A percentile compares a stretch with the other conserved stretches of the same genome.
These are phyloP conservation scores for Tolypeutes matacus DNA, from an alignment of 2,797 vertebrate genomes.

Conservation along the genomic window DNA sequence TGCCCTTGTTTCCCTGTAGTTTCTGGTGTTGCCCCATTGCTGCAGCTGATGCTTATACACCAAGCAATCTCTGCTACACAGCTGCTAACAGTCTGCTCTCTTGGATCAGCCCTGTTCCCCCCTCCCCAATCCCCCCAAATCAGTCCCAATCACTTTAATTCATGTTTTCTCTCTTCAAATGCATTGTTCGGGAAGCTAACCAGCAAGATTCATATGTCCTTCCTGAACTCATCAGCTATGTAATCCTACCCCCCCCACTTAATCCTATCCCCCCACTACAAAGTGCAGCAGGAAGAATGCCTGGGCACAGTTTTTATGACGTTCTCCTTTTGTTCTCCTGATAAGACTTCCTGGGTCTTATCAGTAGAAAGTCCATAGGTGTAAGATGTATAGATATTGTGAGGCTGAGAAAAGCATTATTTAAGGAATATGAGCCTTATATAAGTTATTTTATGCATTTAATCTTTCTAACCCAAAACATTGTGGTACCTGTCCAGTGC, in stretches of 20 bases:
- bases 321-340: background rate
- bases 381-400: background rate
- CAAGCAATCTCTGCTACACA: background rate
- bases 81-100: background rate
- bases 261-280: no score
- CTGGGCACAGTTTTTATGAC: background rate
- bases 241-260: background rate
- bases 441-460: background rate
- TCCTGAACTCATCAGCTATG: background rate
- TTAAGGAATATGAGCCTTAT: background rate
- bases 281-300: fast-evolving
- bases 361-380: background rate
- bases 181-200: background rate
- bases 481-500: background rate
- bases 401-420: background rate
- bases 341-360: background rate
- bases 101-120: background rate
- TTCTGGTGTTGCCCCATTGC: background rate
- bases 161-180: background rate
- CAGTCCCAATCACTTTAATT: background rate
- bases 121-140: fast-evolving
- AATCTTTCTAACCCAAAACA: background rate
- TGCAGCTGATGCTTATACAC: background rate
- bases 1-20: background rate
- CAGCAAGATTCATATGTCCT: background rate